Base-by-base conservation (phyloP, 2,797 vertebrate genomes). In the Channallabes apus region DNA sequence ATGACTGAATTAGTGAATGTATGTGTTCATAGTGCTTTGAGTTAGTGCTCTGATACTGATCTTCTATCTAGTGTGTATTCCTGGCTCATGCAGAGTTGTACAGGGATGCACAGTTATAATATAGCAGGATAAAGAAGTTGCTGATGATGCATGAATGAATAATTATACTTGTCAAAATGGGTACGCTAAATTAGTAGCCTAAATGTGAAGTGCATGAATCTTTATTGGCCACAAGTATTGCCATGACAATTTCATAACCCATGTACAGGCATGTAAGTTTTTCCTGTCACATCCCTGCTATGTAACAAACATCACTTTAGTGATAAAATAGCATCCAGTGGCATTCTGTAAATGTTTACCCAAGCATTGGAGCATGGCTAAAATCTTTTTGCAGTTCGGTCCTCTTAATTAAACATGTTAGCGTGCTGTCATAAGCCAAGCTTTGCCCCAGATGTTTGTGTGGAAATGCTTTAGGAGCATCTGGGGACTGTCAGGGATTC, bases 351-450 rank as follows among this genome's bases (percentile, higher is more conserved):
- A 85, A 41, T 51, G 35, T 51, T 69, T 71, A 51, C 72, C 64
- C 80, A 59, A 54, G 72, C 72, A 35, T 20, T 27, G 62, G 29
- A 22, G 72, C 80, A 59, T 54, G 20, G 22, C 85, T 78, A 27
- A 61, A 82, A 73, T 85, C 83, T 83, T 86, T 86, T 82, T 85
- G 78, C 78, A 83, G 27, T 71, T 46, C 80, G 41, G 29, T 84
- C 64, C 86, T 68, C 51, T 76, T 89, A 87, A 86, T 87, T 87
- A 83, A 82, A 85, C 82, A 87, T 84, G 54, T 32, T 80, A 17
- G 73, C 22, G 61, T 86, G 41, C 76, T 61, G 24, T 87, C 51
- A 59, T 82, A 82, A 77, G 78, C 38, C 59, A 84, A 86, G 71
- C 27, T 22, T 79, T 84, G 17, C 78, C 72, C 84, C 59, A 59